Percentiles rank a stretch among this genome's conserved stretches.
phyloP scores from a whole-genome alignment of 2,888 invertebrate genomes.

The Linnaemya vulpina region DNA sequence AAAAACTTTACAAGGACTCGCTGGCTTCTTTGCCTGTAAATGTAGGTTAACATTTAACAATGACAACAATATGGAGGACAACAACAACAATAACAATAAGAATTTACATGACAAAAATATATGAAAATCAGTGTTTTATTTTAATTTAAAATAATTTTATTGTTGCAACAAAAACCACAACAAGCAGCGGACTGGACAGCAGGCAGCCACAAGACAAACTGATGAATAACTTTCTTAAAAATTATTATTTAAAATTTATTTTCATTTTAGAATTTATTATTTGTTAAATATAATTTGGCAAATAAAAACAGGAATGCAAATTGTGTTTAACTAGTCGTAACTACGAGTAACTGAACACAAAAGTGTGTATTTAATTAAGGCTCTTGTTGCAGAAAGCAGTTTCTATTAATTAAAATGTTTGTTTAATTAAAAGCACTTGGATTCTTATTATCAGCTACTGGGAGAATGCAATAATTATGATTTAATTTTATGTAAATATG shows the following conservation, averaged over 20 bases:
- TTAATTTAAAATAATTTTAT: not conserved
- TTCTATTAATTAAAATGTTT: no score
- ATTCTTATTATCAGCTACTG: no score
- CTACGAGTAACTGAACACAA: no score
- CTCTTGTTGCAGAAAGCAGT: no score
- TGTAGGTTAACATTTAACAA: slow-evolving; percentile 65
- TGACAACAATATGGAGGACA: slow-evolving; percentile 33
- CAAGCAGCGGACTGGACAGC: not conserved
- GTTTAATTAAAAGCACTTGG: no score
- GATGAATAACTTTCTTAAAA: not conserved
- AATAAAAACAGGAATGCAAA: not conserved
- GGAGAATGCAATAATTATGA: no score
- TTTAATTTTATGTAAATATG: no score
- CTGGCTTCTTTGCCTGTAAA: slow-evolving; percentile 19
- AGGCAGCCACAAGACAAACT: not conserved
- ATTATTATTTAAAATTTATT: not conserved
- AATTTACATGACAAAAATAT: slow-evolving; percentile 57
- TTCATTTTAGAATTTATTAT: not conserved
- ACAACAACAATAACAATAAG: slow-evolving; percentile 19
- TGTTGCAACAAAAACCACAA: not conserved
- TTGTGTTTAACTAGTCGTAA: no score
- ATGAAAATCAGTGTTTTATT: slow-evolving; percentile 9
- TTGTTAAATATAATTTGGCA: not conserved
- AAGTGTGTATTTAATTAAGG: no score
- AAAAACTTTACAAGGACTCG: slow-evolving; percentile 35